These are phyloP conservation scores for Siniperca scherzeri DNA, from an alignment of 2,797 vertebrate species.

Conservation along the genomic window DNA sequence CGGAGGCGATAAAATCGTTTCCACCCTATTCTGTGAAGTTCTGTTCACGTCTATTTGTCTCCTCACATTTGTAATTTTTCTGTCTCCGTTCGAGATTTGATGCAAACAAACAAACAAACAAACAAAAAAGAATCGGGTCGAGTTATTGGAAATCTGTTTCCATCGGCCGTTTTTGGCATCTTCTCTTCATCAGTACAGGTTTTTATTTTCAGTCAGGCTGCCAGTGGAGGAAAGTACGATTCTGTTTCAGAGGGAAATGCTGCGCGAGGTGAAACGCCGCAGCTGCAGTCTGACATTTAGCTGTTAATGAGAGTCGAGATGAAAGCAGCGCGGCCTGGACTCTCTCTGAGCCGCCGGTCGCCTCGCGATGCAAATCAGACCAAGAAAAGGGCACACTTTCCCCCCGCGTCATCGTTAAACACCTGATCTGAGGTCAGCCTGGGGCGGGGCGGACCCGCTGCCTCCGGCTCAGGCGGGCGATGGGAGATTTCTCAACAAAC, in stretches of 20 bases:
- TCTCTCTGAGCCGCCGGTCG: slow-evolving; percentile 27
- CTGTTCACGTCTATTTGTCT: too few relatives aligned
- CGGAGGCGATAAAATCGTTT: too few relatives aligned
- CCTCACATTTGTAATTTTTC: too few relatives aligned
- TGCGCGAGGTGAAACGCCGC: neutral
- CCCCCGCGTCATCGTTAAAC: slow-evolving; percentile 50
- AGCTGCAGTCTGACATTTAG: slow-evolving; percentile 63
- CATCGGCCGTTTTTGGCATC: too few relatives aligned
- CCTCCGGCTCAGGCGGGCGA: slow-evolving; percentile 3
- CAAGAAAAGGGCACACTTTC: slow-evolving; percentile 60
- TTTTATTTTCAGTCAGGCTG: too few relatives aligned
- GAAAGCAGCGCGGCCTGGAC: slow-evolving; percentile 42
- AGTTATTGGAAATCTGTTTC: too few relatives aligned
- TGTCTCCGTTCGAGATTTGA: neutral
- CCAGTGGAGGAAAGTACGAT: too few relatives aligned
- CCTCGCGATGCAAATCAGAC: slow-evolving; percentile 52
- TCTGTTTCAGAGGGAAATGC: too few relatives aligned
- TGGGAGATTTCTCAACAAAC: slow-evolving; percentile 5
- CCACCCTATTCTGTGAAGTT: too few relatives aligned
- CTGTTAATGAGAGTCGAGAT: slow-evolving; percentile 64
- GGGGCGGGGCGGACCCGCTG: neutral
- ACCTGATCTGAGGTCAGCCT: slow-evolving; percentile 26
- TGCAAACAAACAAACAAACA: neutral
- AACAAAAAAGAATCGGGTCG: neutral
- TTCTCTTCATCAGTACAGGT: too few relatives aligned